Percentiles rank a stretch among this genome's conserved stretches.
These are phyloP conservation scores for Leucoma salicis DNA, from an alignment of 2,888 invertebrate genomes.

Conservation along the genomic window DNA sequence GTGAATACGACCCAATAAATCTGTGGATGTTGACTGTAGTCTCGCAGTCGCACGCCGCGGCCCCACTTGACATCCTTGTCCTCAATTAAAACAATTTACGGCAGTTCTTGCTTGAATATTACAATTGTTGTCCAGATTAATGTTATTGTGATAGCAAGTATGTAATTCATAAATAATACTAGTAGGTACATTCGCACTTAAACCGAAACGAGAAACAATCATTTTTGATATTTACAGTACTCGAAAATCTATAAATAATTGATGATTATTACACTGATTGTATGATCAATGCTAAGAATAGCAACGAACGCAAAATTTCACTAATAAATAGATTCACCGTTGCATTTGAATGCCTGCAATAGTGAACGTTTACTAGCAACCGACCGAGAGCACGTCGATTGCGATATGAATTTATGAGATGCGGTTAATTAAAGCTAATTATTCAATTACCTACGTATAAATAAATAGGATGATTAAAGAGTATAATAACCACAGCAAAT, in stretches of 20 bases:
- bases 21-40: slow-evolving; percentile 39
- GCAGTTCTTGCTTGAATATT: slow-evolving; percentile 64
- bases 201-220: slow-evolving; percentile 12
- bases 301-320: neutral
- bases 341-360: slow-evolving; percentile 1
- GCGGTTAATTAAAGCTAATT: slow-evolving; percentile 1
- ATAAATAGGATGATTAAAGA: too few relatives aligned
- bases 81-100: slow-evolving; percentile 74
- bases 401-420: slow-evolving; percentile 4
- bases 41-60: slow-evolving; percentile 34
- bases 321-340: neutral
- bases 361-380: slow-evolving; percentile 2
- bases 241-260: neutral
- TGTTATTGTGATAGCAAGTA: slow-evolving; percentile 33
- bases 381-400: neutral
- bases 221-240: slow-evolving; percentile 14
- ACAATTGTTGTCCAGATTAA: slow-evolving; percentile 46
- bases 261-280: neutral
- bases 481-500: too few relatives aligned
- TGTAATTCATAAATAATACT: slow-evolving; percentile 15
- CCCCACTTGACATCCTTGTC: slow-evolving; percentile 70
- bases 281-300: neutral
- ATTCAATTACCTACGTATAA: neutral
- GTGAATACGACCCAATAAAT: slow-evolving; percentile 51
- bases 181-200: slow-evolving; percentile 22